phyloP scores from a whole-genome alignment of 1,140 invertebrate genomes.

The Galendromus occidentalis region DNA sequence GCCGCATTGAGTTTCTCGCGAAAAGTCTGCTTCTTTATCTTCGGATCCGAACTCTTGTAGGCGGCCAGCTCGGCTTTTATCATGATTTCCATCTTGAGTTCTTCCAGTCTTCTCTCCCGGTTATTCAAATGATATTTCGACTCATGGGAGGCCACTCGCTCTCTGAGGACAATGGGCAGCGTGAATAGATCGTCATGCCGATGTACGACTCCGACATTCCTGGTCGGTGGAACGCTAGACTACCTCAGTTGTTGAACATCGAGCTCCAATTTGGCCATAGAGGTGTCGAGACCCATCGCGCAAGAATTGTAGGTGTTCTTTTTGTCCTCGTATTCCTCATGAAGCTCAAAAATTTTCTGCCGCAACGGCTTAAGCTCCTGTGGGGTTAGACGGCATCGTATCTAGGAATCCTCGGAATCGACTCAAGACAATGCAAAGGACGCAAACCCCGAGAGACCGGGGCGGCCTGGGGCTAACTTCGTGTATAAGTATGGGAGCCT shows the following conservation, averaged over 20 bases:
- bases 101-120: not conserved
- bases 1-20: not conserved
- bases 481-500: not conserved
- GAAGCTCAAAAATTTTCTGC: constrained; percentile 34
- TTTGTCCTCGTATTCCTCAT: constrained; percentile 36
- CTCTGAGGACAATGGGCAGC: not conserved
- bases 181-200: too few species aligned
- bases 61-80: not conserved
- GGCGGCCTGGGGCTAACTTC: constrained; percentile 9
- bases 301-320: constrained; percentile 37
- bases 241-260: constrained; percentile 21
- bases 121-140: constrained; percentile 11
- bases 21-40: not conserved
- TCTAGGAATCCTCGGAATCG: too few species aligned
- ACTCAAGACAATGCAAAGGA: too few species aligned
- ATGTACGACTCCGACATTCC: too few species aligned
- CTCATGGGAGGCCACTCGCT: constrained; percentile 10
- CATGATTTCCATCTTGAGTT: not conserved
- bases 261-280: constrained; percentile 36
- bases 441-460: not conserved
- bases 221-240: too few species aligned
- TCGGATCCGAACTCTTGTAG: constrained; percentile 3
- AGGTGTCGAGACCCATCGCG: constrained; percentile 35
- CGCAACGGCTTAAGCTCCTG: constrained; percentile 38
- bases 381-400: too few species aligned